These are phyloP conservation scores for Corydoras maculifer DNA, from an alignment of 2,113 vertebrate genomes.

Conservation along the genomic window DNA sequence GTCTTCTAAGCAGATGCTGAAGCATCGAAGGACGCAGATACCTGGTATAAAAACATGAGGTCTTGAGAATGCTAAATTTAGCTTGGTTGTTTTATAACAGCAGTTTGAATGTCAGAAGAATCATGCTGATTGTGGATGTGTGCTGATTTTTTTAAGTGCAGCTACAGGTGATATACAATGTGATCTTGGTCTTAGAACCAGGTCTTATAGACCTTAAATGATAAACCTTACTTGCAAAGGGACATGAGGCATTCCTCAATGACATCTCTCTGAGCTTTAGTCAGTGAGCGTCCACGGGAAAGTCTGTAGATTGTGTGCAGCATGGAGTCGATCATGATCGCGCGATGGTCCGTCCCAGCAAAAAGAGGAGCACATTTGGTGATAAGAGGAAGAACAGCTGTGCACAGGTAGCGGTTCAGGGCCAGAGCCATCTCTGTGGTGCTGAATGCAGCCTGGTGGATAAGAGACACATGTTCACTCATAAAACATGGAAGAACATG, in stretches of 20 bases:
- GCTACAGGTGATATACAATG: too few relatives aligned
- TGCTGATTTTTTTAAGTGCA: too few relatives aligned
- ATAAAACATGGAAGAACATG: background rate
- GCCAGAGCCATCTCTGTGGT: slow-evolving; percentile 95
- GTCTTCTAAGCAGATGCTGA: slow-evolving; percentile 80
- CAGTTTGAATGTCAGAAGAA: too few relatives aligned
- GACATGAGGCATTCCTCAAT: slow-evolving; percentile 94
- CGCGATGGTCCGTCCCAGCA: slow-evolving; percentile 86
- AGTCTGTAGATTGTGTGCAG: slow-evolving; percentile 91
- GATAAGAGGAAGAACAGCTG: slow-evolving; percentile 85
- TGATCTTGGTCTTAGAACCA: too few relatives aligned
- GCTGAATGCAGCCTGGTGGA: slow-evolving; percentile 76
- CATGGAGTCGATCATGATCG: slow-evolving; percentile 97
- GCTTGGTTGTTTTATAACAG: too few relatives aligned
- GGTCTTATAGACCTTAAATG: too few relatives aligned
- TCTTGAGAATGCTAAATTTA: too few relatives aligned
- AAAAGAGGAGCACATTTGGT: slow-evolving; percentile 92
- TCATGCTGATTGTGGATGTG: too few relatives aligned
- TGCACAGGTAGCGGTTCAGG: slow-evolving; percentile 86
- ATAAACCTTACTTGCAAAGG: slow-evolving; percentile 74
- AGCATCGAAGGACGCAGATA: slow-evolving; percentile 87
- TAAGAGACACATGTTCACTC: background rate
- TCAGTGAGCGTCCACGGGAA: slow-evolving; percentile 87
- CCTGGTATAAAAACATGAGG: slow-evolving; percentile 49
- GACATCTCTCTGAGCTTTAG: slow-evolving; percentile 88